Percentiles rank a stretch among this genome's conserved stretches.
phyloP scores from a whole-genome alignment of 2,797 vertebrate species.

The Rhinella marina region DNA sequence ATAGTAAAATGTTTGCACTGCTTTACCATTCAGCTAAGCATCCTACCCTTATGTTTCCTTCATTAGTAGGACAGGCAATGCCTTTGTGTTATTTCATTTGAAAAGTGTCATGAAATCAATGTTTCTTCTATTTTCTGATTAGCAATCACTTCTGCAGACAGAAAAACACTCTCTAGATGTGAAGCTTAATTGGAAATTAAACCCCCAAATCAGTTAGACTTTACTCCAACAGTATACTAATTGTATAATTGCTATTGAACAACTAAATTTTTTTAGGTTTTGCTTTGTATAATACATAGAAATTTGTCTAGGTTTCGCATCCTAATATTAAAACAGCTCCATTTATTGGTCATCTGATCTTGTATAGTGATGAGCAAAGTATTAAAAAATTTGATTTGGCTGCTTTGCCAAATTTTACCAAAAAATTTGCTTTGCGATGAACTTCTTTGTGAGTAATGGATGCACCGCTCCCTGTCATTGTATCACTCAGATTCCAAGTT shows the following conservation, averaged over 20 bases:
- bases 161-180: slow-evolving; percentile 43
- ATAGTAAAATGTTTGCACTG: slow-evolving; percentile 60
- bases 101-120: slow-evolving; percentile 59
- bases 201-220: slow-evolving; percentile 40
- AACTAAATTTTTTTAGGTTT: not conserved
- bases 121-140: slow-evolving; percentile 61
- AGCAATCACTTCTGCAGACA: slow-evolving; percentile 51
- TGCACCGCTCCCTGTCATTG: no score
- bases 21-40: slow-evolving; percentile 48
- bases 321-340: not conserved
- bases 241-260: slow-evolving; percentile 27
- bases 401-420: no score
- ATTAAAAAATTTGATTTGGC: no score
- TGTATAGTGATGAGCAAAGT: no score
- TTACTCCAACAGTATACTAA: slow-evolving; percentile 33
- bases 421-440: no score
- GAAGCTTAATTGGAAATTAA: slow-evolving; percentile 48
- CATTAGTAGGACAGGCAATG: slow-evolving; percentile 59
- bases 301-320: not conserved
- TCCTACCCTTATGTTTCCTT: slow-evolving; percentile 56
- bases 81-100: slow-evolving; percentile 57
- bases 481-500: no score
- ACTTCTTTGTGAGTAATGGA: no score
- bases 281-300: not conserved
- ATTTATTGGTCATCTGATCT: not conserved